Percentiles rank a stretch among this genome's conserved stretches.
Evolutionary conservation across 64 coral and sea anemone species (phyloP).

Genomic region (Pocillopora damicornis): DNA sequence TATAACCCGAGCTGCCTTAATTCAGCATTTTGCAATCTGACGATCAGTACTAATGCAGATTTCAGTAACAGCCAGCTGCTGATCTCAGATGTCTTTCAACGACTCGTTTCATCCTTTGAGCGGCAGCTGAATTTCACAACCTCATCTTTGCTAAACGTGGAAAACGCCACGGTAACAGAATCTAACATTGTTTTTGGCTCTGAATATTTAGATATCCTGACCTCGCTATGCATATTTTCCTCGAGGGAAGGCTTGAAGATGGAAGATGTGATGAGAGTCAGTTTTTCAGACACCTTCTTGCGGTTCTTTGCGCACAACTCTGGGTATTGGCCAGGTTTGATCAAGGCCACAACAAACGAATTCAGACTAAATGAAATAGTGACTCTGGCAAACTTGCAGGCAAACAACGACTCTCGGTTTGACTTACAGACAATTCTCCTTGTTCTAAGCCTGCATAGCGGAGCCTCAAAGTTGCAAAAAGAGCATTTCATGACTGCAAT

Average conservation of each 20-base stretch:
- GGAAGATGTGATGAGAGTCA: slow-evolving; percentile 26
- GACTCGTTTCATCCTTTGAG: slow-evolving; percentile 58
- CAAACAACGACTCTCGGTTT: slow-evolving; percentile 26
- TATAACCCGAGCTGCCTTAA: slow-evolving; percentile 31
- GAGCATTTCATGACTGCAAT: slow-evolving; percentile 33
- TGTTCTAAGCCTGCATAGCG: slow-evolving; percentile 68
- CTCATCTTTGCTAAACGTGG: not conserved
- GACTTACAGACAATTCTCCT: slow-evolving; percentile 60
- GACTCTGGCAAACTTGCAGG: slow-evolving; percentile 16
- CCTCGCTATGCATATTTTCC: slow-evolving; percentile 43
- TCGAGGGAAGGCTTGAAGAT: slow-evolving; percentile 45
- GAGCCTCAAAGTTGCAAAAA: slow-evolving; percentile 55
- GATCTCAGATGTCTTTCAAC: slow-evolving; percentile 28
- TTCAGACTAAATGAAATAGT: slow-evolving; percentile 44
- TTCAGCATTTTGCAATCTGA: slow-evolving; percentile 28
- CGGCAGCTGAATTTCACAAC: slow-evolving; percentile 33
- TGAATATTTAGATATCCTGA: slow-evolving; percentile 73
- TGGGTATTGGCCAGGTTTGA: slow-evolving; percentile 59
- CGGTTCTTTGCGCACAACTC: slow-evolving; percentile 43
- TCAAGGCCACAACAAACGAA: slow-evolving; percentile 55
- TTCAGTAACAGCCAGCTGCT: not conserved
- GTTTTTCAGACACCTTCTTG: slow-evolving; percentile 48
- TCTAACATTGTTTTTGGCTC: slow-evolving; percentile 62
- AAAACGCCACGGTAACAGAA: not conserved
- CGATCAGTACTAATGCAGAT: not conserved